Evolutionary conservation across 1,140 invertebrate species (phyloP), one percentile per base, ranked within the genome.

Genomic region (Drosophila cardini): DNA sequence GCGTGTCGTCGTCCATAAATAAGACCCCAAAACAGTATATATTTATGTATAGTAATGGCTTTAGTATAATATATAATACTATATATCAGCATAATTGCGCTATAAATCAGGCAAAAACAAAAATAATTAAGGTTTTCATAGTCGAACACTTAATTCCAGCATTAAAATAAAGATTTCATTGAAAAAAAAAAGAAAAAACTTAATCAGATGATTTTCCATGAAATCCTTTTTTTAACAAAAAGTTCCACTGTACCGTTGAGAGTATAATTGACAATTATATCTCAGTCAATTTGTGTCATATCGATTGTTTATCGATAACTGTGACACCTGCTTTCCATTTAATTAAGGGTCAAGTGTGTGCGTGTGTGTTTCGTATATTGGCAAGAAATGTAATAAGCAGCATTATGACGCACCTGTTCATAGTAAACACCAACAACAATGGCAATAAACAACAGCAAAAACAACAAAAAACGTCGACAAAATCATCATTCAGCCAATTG

Each of bases 361-460:
- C 13, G 62, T 34, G 38, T 42, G 36, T 52, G 16, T 30, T 30
- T 61, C 36, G 15, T 13, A 60, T 65, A 65, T 71, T 56, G 36
- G 56, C 65, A 18, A 26, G 5, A 26, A 26, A 38, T 36, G 45
- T 43, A 67, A 58, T 72, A 58, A 53, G 53, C 70, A 50, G 53
- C 53, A 72, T 52, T 64, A 72, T 67, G 62, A 53, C 69, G 62
- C 69, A 72, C 70, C 70, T 72, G 70, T 53, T 36, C 62, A 45
- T 72, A 72, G 67, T 72, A 72, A 67, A 40, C 68, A 53, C 26
- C 38, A 42, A 30, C 42, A 45, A 15, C 32, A 15, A 32, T 15
- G 16, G 3, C 34, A 62, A 50, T 30, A 26, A 61, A 21, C 26
- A 38, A 34, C 43, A 32, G 7, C 26, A 61, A 42, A 34, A 52